Conservation (phyloP, 2,797 vertebrate species). For the Hozukius guyotensis region DNA sequence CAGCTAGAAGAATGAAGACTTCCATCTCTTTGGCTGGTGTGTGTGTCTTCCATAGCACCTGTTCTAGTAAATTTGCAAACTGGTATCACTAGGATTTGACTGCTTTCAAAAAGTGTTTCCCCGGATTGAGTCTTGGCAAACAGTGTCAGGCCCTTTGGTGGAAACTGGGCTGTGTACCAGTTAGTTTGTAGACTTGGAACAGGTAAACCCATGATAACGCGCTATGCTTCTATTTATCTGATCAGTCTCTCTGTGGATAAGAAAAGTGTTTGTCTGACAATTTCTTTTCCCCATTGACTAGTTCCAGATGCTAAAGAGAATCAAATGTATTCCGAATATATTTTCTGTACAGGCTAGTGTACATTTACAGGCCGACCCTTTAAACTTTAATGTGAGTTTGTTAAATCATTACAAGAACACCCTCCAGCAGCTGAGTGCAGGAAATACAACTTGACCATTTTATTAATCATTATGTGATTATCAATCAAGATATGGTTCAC, state of each 20-base stretch:
- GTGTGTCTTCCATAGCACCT: not conserved
- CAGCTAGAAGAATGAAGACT: not conserved
- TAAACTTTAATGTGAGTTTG: constrained; percentile 50
- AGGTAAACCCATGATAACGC: not conserved
- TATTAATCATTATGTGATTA: constrained; percentile 64
- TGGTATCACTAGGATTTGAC: not conserved
- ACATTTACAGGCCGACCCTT: constrained; percentile 21
- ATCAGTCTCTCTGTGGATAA: constrained; percentile 22
- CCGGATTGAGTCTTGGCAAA: not conserved
- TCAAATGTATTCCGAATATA: constrained; percentile 26
- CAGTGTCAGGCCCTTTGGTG: not conserved
- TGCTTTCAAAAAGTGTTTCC: not conserved
- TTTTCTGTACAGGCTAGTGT: constrained; percentile 41
- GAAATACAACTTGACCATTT: constrained; percentile 26
- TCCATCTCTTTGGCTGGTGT: not conserved
- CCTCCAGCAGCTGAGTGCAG: constrained; percentile 33
- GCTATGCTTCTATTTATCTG: constrained; percentile 29
- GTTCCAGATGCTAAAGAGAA: constrained; percentile 29
- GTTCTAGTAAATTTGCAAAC: not conserved
- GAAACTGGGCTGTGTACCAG: constrained; percentile 5
- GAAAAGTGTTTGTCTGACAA: not conserved
- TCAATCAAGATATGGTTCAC: constrained; percentile 46
- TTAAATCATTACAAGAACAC: constrained; percentile 31
- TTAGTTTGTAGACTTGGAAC: constrained; percentile 14
- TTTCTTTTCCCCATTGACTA: constrained; percentile 8